Base-by-base conservation (phyloP, 1,140 invertebrate genomes). In the Cydia strobilella region DNA sequence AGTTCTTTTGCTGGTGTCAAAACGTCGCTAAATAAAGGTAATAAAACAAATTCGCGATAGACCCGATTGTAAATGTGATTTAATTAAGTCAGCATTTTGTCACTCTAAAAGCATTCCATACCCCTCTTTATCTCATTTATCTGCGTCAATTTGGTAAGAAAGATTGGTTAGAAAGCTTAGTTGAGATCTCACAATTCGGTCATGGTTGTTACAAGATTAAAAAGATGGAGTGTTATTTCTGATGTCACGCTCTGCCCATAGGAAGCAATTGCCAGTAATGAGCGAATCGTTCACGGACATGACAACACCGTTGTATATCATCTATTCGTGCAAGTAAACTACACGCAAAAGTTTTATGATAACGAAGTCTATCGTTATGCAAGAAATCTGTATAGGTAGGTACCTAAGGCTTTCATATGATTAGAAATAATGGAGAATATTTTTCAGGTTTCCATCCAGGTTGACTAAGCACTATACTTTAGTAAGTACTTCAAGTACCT, bases 181-280 rank as follows among this genome's bases (percentile, higher is more conserved):
- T 65, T 35, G 63, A 72, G 66, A 75, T 74, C 72, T 59, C 23
- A 10, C 51, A n/a, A 23, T 59, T 20, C 9, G 20, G 54, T 51
- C 54, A 59, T 23, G 54, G 54, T 23, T 23, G 54, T 59, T 10
- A 51, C 48, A 20, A 59, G 20, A 23, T 59, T 54, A 54, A 59
- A 54, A 59, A 59, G 54, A 59, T 59, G 54, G 20, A 59, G 54
- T 59, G 54, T 59, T 59, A 59, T 59, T 59, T 59, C 9, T 59
- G 54, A 59, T 59, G 54, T 59, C 54, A 59, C 54, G 54, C 54
- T 23, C 15, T 20, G 51, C 20, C 54, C 18, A 59, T 20, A 59
- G 54, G 54, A 59, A 59, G 54, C 54, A 59, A 59, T 59, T 59
- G 54, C 54, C 54, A 23, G 54, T 59, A 23, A 59, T 59, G 54